These are phyloP conservation scores for Drosophila burlai DNA, from an alignment of 1,140 invertebrate genomes.

Conservation along the genomic window DNA sequence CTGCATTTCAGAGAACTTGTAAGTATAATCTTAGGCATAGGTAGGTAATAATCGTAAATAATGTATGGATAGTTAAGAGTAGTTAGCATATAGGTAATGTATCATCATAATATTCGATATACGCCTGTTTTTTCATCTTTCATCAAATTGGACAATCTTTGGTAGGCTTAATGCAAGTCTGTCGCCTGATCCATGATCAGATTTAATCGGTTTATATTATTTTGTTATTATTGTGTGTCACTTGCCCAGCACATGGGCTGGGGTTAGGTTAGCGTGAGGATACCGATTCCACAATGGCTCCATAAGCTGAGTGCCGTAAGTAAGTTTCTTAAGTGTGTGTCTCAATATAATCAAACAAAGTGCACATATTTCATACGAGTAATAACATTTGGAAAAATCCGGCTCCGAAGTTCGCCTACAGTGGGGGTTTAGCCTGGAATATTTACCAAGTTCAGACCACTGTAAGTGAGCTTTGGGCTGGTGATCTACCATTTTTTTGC, in stretches of 20 bases:
- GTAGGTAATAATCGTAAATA: conserved; percentile 59
- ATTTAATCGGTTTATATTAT: conserved; percentile 33
- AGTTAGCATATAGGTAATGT: conserved; percentile 62
- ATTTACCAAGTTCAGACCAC: conserved; percentile 16
- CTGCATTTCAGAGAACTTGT: conserved; percentile 76
- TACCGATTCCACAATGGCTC: conserved; percentile 48
- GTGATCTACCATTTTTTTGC: conserved; percentile 43
- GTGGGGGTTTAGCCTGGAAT: conserved; percentile 1
- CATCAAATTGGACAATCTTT: conserved; percentile 63
- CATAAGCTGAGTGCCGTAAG: conserved; percentile 38
- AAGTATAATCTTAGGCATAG: conserved; percentile 79
- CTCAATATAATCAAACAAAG: conserved; percentile 66
- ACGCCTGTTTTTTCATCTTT: conserved; percentile 38
- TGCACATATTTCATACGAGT: conserved; percentile 72
- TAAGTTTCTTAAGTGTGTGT: conserved; percentile 44
- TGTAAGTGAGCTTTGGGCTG: conserved; percentile 23
- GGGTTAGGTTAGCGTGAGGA: conserved; percentile 34
- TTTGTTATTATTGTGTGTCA: conserved; percentile 48
- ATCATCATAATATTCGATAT: conserved; percentile 60
- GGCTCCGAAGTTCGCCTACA: conserved; percentile 24
- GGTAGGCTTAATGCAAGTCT: conserved; percentile 49
- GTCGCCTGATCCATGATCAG: conserved; percentile 72
- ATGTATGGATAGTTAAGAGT: conserved; percentile 64
- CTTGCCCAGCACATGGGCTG: conserved; percentile 26
- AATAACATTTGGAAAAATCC: conserved; percentile 60